Evolutionary conservation across 2,797 vertebrate species (phyloP).

Genomic region (Lagodon rhomboides): DNA sequence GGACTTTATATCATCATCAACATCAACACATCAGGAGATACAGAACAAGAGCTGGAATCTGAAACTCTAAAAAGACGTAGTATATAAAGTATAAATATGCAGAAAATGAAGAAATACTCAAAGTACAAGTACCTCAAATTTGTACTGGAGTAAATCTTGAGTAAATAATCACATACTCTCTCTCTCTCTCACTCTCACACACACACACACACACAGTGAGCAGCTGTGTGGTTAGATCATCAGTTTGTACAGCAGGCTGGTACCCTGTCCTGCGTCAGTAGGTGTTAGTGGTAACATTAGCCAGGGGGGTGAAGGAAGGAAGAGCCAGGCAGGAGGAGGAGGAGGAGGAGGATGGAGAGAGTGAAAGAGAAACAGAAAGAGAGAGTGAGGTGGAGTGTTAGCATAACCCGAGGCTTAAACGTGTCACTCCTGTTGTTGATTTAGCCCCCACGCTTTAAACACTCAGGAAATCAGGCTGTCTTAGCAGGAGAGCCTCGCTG

Average conservation of each 20-base stretch:
- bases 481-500: constrained; percentile 59
- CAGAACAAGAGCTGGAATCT: not conserved
- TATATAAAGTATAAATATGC: not conserved
- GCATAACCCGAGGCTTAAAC: constrained; percentile 53
- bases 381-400: constrained; percentile 56
- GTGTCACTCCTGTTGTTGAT: constrained; percentile 70
- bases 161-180: not conserved
- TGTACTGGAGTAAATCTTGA: not conserved
- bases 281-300: constrained; percentile 78
- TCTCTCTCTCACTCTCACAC: not conserved
- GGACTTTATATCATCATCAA: too few species aligned
- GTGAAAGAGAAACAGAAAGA: constrained; percentile 43
- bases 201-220: constrained; percentile 15
- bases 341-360: constrained; percentile 24
- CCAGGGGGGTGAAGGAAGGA: constrained; percentile 64
- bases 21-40: too few species aligned
- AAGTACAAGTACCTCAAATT: not conserved
- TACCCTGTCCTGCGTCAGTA: constrained; percentile 70
- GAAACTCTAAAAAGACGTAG: too few species aligned
- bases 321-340: constrained; percentile 33
- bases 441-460: constrained; percentile 62
- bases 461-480: constrained; percentile 61
- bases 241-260: constrained; percentile 78
- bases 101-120: not conserved
- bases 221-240: constrained; percentile 79